A percentile compares a stretch with the other conserved stretches of the same genome.
Evolutionary conservation across 2,797 vertebrate species (phyloP).

Genomic region (Luscinia luscinia): DNA sequence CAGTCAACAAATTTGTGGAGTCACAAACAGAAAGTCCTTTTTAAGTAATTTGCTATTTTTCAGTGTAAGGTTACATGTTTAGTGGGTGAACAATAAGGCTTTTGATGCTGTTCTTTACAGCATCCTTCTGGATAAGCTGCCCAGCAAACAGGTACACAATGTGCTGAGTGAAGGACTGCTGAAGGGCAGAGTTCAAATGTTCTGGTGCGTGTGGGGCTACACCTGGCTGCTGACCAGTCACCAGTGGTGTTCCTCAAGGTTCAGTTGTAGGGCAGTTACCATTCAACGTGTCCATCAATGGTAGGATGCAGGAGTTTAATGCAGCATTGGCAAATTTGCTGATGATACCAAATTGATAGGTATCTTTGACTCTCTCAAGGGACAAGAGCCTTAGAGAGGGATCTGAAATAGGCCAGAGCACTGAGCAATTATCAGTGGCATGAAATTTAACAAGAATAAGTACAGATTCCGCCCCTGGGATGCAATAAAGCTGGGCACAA

Average conservation of each 20-base stretch:
- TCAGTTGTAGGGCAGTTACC: neutral
- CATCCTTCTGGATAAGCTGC: neutral
- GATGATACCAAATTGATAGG: accelerated
- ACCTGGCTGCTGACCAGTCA: neutral
- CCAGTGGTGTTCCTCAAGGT: neutral
- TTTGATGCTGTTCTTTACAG: neutral
- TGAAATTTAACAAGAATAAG: neutral
- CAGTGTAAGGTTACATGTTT: accelerated
- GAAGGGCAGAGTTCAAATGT: neutral
- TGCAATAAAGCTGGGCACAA: neutral
- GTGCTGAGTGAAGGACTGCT: neutral
- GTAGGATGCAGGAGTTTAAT: neutral
- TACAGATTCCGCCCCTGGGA: neutral
- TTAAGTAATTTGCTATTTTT: neutral
- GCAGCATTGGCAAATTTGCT: no score
- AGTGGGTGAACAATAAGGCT: neutral
- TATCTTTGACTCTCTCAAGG: accelerated
- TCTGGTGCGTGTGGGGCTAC: neutral
- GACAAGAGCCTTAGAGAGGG: neutral
- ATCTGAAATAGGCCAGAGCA: neutral
- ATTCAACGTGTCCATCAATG: neutral
- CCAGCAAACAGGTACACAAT: accelerated
- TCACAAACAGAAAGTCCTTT: neutral
- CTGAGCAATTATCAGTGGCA: accelerated
- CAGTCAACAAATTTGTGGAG: neutral